phyloP scores from a whole-genome alignment of 1,140 invertebrate genomes.

The Aphaenogaster rudis region DNA sequence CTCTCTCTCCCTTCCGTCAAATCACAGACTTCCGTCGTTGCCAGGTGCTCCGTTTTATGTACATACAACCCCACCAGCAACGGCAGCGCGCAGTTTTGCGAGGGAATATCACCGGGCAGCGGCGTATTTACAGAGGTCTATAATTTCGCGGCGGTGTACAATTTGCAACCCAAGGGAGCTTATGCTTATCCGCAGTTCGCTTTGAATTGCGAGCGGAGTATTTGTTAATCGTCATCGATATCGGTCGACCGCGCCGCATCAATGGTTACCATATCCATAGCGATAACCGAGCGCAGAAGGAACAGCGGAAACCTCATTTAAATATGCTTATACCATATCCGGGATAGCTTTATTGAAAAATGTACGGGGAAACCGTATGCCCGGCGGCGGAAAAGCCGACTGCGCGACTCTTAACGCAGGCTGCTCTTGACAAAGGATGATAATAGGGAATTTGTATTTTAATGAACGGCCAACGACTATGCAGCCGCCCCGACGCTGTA shows the following conservation, averaged over 20 bases:
- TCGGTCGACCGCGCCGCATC: background rate
- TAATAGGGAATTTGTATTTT: slow-evolving; percentile 63
- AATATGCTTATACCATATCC: slow-evolving; percentile 54
- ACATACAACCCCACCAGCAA: slow-evolving; percentile 36
- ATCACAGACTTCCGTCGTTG: slow-evolving; percentile 35
- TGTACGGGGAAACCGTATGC: background rate
- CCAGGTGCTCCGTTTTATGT: slow-evolving; percentile 58
- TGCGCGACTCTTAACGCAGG: slow-evolving; percentile 47
- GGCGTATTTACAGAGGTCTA: slow-evolving; percentile 36
- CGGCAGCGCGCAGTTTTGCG: slow-evolving; percentile 39
- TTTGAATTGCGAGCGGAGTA: slow-evolving; percentile 16
- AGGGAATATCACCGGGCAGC: slow-evolving; percentile 36
- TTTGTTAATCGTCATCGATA: slow-evolving; percentile 49
- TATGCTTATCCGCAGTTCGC: slow-evolving; percentile 39
- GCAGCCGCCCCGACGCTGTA: background rate
- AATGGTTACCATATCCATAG: slow-evolving; percentile 5
- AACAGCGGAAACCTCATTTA: slow-evolving; percentile 41
- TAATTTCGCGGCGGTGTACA: slow-evolving; percentile 50
- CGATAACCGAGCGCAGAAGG: background rate
- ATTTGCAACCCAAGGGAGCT: slow-evolving; percentile 48
- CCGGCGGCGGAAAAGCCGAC: slow-evolving; percentile 23
- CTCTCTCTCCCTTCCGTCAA: background rate
- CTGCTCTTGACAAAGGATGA: slow-evolving; percentile 49
- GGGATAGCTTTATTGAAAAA: slow-evolving; percentile 44
- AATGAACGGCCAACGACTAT: slow-evolving; percentile 62